Evolutionary conservation across 2,797 vertebrate genomes (phyloP).

Genomic region (Coreius guichenoti): DNA sequence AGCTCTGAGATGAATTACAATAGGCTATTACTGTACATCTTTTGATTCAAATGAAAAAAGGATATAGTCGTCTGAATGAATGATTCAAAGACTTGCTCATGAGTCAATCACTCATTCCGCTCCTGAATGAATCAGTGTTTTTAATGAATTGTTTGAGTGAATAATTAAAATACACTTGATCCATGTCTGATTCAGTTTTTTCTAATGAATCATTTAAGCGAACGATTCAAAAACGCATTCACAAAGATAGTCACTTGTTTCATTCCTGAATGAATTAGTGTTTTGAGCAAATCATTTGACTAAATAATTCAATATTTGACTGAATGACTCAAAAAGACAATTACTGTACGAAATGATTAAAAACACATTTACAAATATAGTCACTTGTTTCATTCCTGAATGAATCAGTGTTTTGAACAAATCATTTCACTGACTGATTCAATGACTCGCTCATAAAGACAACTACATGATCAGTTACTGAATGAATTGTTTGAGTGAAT

Average conservation of each 20-base stretch:
- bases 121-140: constrained; percentile 3
- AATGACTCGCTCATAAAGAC: too few relatives aligned
- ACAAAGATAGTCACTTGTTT: neutral
- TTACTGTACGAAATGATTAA: too few relatives aligned
- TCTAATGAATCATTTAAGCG: neutral
- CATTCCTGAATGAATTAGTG: neutral
- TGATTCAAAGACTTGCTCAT: too few relatives aligned
- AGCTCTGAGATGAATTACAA: neutral
- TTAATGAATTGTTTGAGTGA: neutral
- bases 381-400: too few relatives aligned
- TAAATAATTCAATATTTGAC: too few relatives aligned
- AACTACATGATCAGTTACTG: too few relatives aligned
- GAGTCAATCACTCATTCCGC: neutral
- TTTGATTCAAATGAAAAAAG: neutral
- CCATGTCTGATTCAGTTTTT: too few relatives aligned
- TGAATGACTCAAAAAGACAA: too few relatives aligned
- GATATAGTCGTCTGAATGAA: neutral
- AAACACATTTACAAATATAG: too few relatives aligned
- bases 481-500: too few relatives aligned
- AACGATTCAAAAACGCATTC: neutral
- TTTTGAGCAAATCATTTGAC: neutral
- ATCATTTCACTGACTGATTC: too few relatives aligned
- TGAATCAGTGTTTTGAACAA: too few relatives aligned
- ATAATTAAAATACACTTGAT: neutral
- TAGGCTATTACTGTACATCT: neutral